Evolutionary conservation across 2,113 vertebrate genomes (phyloP).

Genomic region (Gulo gulo): DNA sequence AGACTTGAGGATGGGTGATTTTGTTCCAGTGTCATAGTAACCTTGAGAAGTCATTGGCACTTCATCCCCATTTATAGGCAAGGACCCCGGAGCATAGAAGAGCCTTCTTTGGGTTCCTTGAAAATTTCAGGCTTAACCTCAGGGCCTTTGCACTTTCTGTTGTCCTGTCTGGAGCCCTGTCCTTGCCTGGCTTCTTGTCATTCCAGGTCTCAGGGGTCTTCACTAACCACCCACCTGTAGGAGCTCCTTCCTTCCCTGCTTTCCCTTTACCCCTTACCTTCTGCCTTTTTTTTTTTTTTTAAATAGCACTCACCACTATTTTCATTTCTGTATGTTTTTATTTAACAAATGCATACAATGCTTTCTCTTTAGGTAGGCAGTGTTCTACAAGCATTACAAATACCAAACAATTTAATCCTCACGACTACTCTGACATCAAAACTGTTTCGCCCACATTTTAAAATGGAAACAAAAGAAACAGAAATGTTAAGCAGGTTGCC

Average conservation of each 20-base stretch:
- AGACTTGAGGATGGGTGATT: not conserved
- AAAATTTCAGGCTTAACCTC: not conserved
- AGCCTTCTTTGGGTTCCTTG: not conserved
- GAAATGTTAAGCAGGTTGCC: not conserved
- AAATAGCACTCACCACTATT: not conserved
- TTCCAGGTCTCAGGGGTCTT: not conserved
- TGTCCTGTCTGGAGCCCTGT: not conserved
- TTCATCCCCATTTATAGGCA: not conserved
- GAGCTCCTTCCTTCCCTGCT: not conserved
- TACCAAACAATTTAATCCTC: not conserved
- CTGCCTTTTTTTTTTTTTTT: not conserved
- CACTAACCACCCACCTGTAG: not conserved
- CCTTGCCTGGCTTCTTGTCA: not conserved
- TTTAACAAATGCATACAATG: not conserved
- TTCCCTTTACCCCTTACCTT: not conserved
- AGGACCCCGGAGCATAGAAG: not conserved
- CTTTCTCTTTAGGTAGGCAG: not conserved
- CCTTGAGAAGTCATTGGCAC: not conserved
- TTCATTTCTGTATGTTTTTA: not conserved
- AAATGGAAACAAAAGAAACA: not conserved
- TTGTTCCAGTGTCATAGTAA: not conserved
- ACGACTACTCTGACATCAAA: not conserved
- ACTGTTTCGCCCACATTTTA: not conserved
- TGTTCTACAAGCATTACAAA: not conserved
- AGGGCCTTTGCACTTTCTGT: not conserved